Evolutionary conservation across 2,888 invertebrate species (phyloP).

Genomic region (Alloplasta piceator): DNA sequence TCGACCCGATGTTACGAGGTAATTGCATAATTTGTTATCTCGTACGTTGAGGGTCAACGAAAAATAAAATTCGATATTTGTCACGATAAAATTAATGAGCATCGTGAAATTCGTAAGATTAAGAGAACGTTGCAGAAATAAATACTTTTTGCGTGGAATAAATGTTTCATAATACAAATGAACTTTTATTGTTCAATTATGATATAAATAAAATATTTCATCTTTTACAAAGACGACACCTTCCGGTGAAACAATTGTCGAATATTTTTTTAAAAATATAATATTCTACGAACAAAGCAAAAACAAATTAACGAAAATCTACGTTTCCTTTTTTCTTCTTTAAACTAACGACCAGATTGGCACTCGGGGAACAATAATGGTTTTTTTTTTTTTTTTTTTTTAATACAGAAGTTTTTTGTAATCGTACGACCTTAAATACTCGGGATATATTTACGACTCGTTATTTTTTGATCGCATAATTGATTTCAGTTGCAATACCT

Average conservation of each 20-base stretch:
- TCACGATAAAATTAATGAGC: no score
- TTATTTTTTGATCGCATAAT: neutral
- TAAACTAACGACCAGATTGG: conserved; percentile 56
- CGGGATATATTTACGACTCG: conserved; percentile 13
- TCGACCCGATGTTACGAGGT: no score
- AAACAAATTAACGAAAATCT: neutral
- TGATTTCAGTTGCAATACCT: conserved; percentile 74
- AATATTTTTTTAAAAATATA: conserved; percentile 8
- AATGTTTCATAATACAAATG: conserved; percentile 44
- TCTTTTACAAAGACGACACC: conserved; percentile 10
- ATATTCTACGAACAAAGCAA: conserved; percentile 49
- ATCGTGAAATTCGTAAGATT: no score
- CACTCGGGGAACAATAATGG: conserved; percentile 44
- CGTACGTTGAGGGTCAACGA: no score
- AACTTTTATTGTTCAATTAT: conserved; percentile 56
- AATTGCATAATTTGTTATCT: no score
- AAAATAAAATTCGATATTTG: no score
- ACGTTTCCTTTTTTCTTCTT: conserved; percentile 28
- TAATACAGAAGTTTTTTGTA: neutral
- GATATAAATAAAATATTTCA: conserved; percentile 56
- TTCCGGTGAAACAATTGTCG: neutral
- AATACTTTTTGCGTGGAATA: conserved; percentile 65
- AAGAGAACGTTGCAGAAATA: neutral
- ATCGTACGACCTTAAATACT: conserved; percentile 60
- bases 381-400: conserved; percentile 24